Evolutionary conservation across 2,797 vertebrate species (phyloP).

Genomic region (Hybognathus amarus): DNA sequence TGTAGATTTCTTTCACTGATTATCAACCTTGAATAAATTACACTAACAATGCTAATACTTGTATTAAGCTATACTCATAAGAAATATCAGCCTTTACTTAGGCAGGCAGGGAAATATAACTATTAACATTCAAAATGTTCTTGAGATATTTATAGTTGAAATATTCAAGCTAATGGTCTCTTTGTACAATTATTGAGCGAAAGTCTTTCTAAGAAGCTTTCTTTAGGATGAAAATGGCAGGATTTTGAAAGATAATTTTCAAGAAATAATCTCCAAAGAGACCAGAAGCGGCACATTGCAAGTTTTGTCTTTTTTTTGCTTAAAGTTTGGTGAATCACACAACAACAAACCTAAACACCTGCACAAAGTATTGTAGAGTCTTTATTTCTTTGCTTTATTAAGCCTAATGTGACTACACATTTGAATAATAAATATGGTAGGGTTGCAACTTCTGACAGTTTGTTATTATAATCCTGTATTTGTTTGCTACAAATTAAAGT

Average conservation of each 20-base stretch:
- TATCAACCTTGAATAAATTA: slow-evolving; percentile 6
- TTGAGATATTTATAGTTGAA: slow-evolving; percentile 2
- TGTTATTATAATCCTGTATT: neutral
- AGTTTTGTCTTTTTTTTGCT: neutral
- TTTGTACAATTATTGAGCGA: slow-evolving; percentile 7
- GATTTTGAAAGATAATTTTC: neutral
- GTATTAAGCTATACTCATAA: neutral
- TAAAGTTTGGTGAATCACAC: neutral
- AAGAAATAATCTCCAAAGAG: neutral
- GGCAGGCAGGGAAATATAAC: neutral
- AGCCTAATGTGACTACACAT: neutral
- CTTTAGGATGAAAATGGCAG: neutral
- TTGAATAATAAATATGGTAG: neutral
- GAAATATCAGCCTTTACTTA: neutral
- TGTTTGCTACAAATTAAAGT: neutral
- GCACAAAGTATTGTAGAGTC: neutral
- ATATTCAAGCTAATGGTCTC: slow-evolving; percentile 2
- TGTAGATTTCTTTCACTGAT: slow-evolving; percentile 8
- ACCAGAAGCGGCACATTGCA: neutral
- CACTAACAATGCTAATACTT: neutral
- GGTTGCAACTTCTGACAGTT: neutral
- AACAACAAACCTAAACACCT: neutral
- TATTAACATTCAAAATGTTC: neutral
- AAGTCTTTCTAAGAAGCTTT: slow-evolving; percentile 12
- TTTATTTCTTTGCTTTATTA: neutral